A percentile compares a stretch with the other conserved stretches of the same genome.
Conservation (phyloP, 1,140 invertebrate species). For the Bombyx mori region ASM3026992v2 NC_085128.1:8474501-8475000, state of each 20-base stretch:
- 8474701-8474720: not conserved
- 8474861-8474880: no score
- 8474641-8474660: constrained; percentile 34
- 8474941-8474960: no score
- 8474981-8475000: no score
- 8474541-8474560: constrained; percentile 61
- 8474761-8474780: not conserved
- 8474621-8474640: constrained; percentile 48
- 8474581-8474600: constrained; percentile 32
- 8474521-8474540: constrained; percentile 43
- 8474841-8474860: no score
- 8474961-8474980: no score
- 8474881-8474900: no score
- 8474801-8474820: no score
- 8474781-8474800: no score
- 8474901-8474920: no score
- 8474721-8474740: not conserved
- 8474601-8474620: constrained; percentile 52
- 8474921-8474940: no score
- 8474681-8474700: not conserved
- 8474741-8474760: not conserved
- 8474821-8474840: no score
- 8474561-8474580: constrained; percentile 49
- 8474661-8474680: not conserved
- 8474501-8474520: constrained; percentile 59